Percentiles rank a stretch among this genome's conserved stretches.
Conservation (phyloP, 2,888 invertebrate species). For the Lasiommata megera region DNA sequence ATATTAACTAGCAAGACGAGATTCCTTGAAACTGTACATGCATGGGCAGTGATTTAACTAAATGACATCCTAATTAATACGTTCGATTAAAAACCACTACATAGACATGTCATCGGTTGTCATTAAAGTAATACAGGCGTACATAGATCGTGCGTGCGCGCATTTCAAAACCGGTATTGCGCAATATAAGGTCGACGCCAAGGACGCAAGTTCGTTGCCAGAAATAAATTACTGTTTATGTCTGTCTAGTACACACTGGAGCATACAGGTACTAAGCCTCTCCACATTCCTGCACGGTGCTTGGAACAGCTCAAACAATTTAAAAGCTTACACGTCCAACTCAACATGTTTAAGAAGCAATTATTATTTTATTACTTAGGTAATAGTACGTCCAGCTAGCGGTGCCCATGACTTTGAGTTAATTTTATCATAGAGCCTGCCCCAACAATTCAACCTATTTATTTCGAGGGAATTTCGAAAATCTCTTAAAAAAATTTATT, state of each 20-base stretch:
- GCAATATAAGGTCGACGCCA: slow-evolving; percentile 79
- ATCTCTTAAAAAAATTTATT: no score
- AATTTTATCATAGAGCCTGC: no score
- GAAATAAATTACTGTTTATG: slow-evolving; percentile 76
- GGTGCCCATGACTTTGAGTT: no score
- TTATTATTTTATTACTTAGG: background rate
- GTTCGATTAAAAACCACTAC: slow-evolving; percentile 20
- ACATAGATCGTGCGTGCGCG: slow-evolving; percentile 55
- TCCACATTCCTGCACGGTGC: slow-evolving; percentile 12
- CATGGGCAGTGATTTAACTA: slow-evolving; percentile 12
- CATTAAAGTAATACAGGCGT: slow-evolving; percentile 37
- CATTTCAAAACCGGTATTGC: slow-evolving; percentile 77
- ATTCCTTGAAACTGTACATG: slow-evolving; percentile 7
- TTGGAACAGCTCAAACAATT: background rate
- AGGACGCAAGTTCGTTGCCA: slow-evolving; percentile 79
- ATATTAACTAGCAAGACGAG: slow-evolving; percentile 8
- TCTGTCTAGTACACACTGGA: slow-evolving; percentile 65
- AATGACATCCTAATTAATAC: slow-evolving; percentile 22
- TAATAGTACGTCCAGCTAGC: no score
- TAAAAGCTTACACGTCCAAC: background rate
- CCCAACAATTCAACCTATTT: no score
- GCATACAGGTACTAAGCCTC: slow-evolving; percentile 24
- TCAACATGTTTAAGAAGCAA: background rate
- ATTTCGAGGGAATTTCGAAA: no score
- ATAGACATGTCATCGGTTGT: slow-evolving; percentile 36